Evolutionary conservation across 2,888 invertebrate genomes (phyloP).

Genomic region (Gastrophysa polygoni): DNA sequence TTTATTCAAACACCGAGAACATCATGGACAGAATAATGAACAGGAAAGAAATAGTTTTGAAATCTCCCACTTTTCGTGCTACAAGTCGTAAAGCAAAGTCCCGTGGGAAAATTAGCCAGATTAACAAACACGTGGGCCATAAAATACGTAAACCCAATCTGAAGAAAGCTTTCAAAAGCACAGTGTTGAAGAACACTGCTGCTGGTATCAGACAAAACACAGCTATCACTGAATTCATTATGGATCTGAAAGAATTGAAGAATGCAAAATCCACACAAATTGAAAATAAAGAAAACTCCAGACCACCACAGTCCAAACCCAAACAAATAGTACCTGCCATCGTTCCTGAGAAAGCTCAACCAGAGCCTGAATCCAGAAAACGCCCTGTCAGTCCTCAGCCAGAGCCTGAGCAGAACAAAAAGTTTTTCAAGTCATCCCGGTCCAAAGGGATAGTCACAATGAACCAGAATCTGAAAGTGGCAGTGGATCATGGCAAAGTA

Average conservation of each 20-base stretch:
- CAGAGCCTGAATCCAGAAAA: constrained; percentile 20
- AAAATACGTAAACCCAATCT: constrained; percentile 68
- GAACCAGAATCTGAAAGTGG: constrained; percentile 55
- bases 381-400: constrained; percentile 20
- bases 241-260: constrained; percentile 37
- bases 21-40: constrained; percentile 27
- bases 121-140: constrained; percentile 71
- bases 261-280: constrained; percentile 20
- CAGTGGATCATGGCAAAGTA: constrained; percentile 51
- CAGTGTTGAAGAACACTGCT: constrained; percentile 44
- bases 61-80: constrained; percentile 18
- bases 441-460: constrained; percentile 52
- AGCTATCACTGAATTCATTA: constrained; percentile 40
- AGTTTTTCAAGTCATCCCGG: constrained; percentile 58
- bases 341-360: not conserved
- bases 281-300: constrained; percentile 30
- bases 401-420: constrained; percentile 46
- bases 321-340: constrained; percentile 8
- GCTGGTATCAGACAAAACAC: constrained; percentile 49
- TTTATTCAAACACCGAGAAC: constrained; percentile 61
- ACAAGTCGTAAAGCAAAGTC: constrained; percentile 21
- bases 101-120: constrained; percentile 58
- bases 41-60: constrained; percentile 11
- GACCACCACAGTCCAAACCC: constrained; percentile 18
- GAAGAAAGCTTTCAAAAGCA: constrained; percentile 46